Conservation (phyloP, 1,140 invertebrate genomes). For the Hyphantria cunea region DNA sequence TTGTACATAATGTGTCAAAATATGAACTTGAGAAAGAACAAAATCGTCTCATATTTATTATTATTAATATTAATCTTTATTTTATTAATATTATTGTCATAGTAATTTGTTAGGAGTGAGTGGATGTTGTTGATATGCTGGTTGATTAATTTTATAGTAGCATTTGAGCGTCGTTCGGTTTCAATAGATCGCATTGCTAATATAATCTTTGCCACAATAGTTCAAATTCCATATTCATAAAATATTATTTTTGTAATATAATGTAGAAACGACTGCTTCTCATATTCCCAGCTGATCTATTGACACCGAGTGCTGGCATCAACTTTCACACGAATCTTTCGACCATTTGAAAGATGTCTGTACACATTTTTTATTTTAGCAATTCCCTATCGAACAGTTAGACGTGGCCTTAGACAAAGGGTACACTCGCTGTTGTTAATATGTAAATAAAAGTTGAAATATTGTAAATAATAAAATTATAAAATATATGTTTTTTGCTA, state of each 20-base stretch:
- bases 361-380: constrained; percentile 63
- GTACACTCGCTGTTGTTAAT: constrained; percentile 79
- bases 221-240: constrained; percentile 49
- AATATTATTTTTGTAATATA: constrained; percentile 51
- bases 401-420: constrained; percentile 67
- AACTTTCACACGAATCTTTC: constrained; percentile 15
- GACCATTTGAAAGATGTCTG: constrained; percentile 39
- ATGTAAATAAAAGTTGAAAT: constrained; percentile 82
- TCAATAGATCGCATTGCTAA: constrained; percentile 52
- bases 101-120: constrained; percentile 56
- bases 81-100: constrained; percentile 43
- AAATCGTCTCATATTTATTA: constrained; percentile 77
- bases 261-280: constrained; percentile 40
- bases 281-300: constrained; percentile 36
- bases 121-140: constrained; percentile 65
- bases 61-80: constrained; percentile 56
- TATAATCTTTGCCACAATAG: constrained; percentile 46
- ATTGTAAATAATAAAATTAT: constrained; percentile 80
- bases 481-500: constrained; percentile 81
- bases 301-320: constrained; percentile 4
- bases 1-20: constrained; percentile 70
- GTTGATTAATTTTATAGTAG: constrained; percentile 70
- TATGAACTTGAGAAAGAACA: constrained; percentile 68
- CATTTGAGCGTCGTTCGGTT: constrained; percentile 45
- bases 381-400: constrained; percentile 67